phyloP scores from a whole-genome alignment of 2,113 vertebrate genomes.

The Trochalopteron elliotii region DNA sequence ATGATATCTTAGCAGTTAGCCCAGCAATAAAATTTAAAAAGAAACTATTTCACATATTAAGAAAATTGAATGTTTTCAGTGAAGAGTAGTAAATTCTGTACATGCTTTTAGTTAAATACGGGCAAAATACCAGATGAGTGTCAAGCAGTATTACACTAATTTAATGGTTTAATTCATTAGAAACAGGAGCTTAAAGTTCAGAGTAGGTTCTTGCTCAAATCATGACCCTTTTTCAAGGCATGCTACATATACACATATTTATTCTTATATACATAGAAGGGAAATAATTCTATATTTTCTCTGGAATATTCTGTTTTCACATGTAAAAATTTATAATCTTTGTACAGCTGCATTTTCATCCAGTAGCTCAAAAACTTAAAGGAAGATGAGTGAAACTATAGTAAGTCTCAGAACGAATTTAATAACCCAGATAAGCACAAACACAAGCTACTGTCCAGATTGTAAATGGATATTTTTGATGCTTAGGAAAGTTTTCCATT shows the following conservation, averaged over 20 bases:
- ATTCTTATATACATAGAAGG: neutral
- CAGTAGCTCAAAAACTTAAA: neutral
- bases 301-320: neutral
- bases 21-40: neutral
- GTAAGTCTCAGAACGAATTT: neutral
- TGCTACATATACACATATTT: neutral
- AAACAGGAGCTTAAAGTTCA: neutral
- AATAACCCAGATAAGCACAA: neutral
- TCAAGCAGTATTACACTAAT: neutral
- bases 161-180: neutral
- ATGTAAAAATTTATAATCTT: neutral
- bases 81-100: neutral
- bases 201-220: neutral
- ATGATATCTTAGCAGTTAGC: neutral
- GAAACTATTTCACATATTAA: neutral
- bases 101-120: neutral
- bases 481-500: neutral
- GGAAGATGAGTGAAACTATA: neutral
- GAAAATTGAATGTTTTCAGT: accelerated
- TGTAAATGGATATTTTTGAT: neutral
- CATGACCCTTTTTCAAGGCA: neutral
- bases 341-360: neutral
- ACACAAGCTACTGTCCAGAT: neutral
- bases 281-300: neutral
- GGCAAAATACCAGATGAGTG: neutral